Conservation (phyloP, 2,888 invertebrate genomes). For the Heteromurus nitidus region DNA sequence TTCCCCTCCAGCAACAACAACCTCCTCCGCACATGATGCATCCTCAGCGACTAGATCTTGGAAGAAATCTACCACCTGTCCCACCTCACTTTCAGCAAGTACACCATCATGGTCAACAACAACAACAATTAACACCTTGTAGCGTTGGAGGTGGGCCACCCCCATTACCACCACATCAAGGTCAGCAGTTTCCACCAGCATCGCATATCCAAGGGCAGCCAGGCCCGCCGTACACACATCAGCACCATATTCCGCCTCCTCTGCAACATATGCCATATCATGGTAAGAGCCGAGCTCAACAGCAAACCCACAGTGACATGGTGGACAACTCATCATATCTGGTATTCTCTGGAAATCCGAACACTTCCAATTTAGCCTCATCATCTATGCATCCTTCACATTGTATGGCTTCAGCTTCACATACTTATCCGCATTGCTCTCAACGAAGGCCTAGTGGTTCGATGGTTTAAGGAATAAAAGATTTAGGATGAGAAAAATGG, state of each 20-base stretch:
- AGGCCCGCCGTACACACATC: conserved; percentile 39
- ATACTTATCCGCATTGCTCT: conserved; percentile 59
- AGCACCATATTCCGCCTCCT: conserved; percentile 47
- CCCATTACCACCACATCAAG: conserved; percentile 22
- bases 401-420: conserved; percentile 55
- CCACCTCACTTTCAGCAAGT: conserved; percentile 15
- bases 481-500: too few relatives aligned
- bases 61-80: conserved; percentile 15
- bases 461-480: conserved; percentile 55
- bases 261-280: conserved; percentile 62
- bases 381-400: conserved; percentile 35
- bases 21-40: conserved; percentile 42
- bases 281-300: conserved; percentile 62
- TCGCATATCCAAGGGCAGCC: conserved; percentile 60
- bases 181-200: conserved; percentile 30
- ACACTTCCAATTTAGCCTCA: conserved; percentile 56
- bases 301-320: conserved; percentile 61
- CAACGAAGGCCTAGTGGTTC: conserved; percentile 65
- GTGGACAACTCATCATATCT: conserved; percentile 65
- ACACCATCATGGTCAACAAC: background rate
- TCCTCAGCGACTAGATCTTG: conserved; percentile 43
- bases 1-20: background rate
- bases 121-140: background rate
- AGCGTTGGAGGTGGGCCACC: background rate
- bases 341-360: conserved; percentile 63